Evolutionary conservation across 2,888 invertebrate species (phyloP).

Genomic region (Sussaba pulchella): DNA sequence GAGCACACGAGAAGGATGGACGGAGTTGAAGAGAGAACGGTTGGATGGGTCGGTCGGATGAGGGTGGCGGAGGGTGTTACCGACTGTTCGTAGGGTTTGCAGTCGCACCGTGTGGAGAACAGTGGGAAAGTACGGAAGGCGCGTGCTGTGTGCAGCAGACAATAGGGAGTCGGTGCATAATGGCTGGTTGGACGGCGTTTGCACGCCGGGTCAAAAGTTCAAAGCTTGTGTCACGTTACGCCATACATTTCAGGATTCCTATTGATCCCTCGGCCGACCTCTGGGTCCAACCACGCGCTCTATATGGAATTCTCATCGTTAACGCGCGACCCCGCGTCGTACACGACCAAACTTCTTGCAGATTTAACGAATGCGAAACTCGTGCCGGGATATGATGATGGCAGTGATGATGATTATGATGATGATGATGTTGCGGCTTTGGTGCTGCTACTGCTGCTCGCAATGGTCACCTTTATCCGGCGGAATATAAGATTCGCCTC

Average conservation of each 20-base stretch:
- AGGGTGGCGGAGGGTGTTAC: background rate
- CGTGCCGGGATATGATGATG: too few relatives aligned
- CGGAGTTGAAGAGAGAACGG: too few relatives aligned
- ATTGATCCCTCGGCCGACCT: slow-evolving; percentile 55
- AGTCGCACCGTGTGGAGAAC: slow-evolving; percentile 21
- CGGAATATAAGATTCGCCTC: too few relatives aligned
- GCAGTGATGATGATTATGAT: too few relatives aligned
- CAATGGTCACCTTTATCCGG: too few relatives aligned
- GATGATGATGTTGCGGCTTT: too few relatives aligned
- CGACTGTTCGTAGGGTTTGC: slow-evolving; percentile 52
- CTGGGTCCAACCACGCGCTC: slow-evolving; percentile 18
- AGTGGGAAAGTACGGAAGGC: background rate
- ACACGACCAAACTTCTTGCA: slow-evolving; percentile 55
- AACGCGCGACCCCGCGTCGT: too few relatives aligned
- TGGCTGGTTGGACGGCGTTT: slow-evolving; percentile 47
- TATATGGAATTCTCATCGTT: slow-evolving; percentile 34
- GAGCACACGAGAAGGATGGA: too few relatives aligned
- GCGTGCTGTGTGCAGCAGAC: slow-evolving; percentile 39
- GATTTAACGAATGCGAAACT: slow-evolving; percentile 58
- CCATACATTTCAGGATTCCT: slow-evolving; percentile 64
- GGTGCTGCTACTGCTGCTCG: too few relatives aligned
- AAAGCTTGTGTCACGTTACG: slow-evolving; percentile 65
- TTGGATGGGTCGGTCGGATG: too few relatives aligned
- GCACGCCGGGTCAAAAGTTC: slow-evolving; percentile 65
- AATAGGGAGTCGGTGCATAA: slow-evolving; percentile 63